These are phyloP conservation scores for Eupristina koningsbergeri DNA, from an alignment of 1,140 invertebrate genomes.

Conservation along the genomic window DNA sequence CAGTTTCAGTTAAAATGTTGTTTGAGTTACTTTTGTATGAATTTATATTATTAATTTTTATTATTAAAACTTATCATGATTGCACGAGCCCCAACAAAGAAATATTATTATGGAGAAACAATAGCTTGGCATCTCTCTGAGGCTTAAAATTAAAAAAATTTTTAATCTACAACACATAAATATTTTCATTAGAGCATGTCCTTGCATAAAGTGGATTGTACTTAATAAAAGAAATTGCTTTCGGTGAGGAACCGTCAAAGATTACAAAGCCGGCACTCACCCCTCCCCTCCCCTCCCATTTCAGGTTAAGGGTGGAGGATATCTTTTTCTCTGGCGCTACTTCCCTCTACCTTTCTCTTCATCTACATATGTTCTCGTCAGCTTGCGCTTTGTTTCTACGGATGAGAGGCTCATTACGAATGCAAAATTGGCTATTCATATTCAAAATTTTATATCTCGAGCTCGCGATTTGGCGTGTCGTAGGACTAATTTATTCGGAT, in stretches of 20 bases:
- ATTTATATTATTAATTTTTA: neutral
- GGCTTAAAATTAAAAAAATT: constrained; percentile 42
- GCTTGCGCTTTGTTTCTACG: constrained; percentile 77
- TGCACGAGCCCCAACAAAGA: neutral
- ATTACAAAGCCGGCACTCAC: constrained; percentile 48
- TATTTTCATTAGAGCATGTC: constrained; percentile 42
- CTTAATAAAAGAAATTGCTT: constrained; percentile 50
- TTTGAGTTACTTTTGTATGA: no score
- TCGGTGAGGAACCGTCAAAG: constrained; percentile 20
- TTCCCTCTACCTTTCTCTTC: constrained; percentile 62
- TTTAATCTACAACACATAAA: constrained; percentile 1
- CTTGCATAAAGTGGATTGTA: constrained; percentile 37
- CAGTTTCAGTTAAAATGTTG: no score
- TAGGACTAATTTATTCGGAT: constrained; percentile 74
- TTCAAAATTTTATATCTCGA: constrained; percentile 89
- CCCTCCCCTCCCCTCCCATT: constrained; percentile 19
- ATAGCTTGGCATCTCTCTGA: neutral
- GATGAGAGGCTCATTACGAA: constrained; percentile 80
- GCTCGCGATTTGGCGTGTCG: constrained; percentile 35
- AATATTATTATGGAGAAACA: neutral
- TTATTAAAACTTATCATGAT: constrained; percentile 11
- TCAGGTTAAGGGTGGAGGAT: neutral
- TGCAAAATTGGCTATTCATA: constrained; percentile 90
- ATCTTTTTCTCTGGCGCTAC: constrained; percentile 42
- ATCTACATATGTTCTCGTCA: constrained; percentile 80